A percentile compares a stretch with the other conserved stretches of the same genome.
phyloP scores from a whole-genome alignment of 2,888 invertebrate genomes.

The Seira sanloemensis region DNA sequence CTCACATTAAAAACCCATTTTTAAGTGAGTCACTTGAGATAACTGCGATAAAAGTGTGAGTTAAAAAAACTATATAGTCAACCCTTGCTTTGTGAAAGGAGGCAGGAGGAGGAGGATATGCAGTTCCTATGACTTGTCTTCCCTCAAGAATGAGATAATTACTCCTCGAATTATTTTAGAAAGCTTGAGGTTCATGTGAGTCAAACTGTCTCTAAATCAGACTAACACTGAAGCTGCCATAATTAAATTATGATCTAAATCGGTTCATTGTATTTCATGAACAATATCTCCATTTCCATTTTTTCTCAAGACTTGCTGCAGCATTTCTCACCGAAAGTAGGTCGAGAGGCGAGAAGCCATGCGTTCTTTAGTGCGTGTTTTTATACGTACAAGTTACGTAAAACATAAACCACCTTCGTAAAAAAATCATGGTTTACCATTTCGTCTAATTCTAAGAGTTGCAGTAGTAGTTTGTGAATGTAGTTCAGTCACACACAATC shows the following conservation, averaged over 20 bases:
- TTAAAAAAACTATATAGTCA: too few relatives aligned
- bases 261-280: slow-evolving; percentile 44
- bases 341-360: slow-evolving; percentile 38
- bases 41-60: too few relatives aligned
- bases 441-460: too few relatives aligned
- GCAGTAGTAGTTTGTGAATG: too few relatives aligned
- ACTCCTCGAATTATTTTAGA: slow-evolving; percentile 11
- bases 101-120: slow-evolving; percentile 29
- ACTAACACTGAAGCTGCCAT: too few relatives aligned
- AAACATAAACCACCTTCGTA: too few relatives aligned
- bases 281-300: slow-evolving; percentile 47
- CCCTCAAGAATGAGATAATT: slow-evolving; percentile 34
- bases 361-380: too few relatives aligned
- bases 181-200: slow-evolving; percentile 50
- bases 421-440: slow-evolving; percentile 27
- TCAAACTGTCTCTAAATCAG: too few relatives aligned
- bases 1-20: too few relatives aligned
- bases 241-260: slow-evolving; percentile 38
- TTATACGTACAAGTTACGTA: too few relatives aligned
- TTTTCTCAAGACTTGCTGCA: slow-evolving; percentile 38
- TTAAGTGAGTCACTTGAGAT: too few relatives aligned
- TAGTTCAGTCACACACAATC: slow-evolving; percentile 45
- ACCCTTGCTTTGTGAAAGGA: too few relatives aligned
- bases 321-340: slow-evolving; percentile 52
- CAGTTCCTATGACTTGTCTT: slow-evolving; percentile 38